Evolutionary conservation across 2,888 invertebrate genomes (phyloP).

Genomic region (Sesia bembeciformis): DNA sequence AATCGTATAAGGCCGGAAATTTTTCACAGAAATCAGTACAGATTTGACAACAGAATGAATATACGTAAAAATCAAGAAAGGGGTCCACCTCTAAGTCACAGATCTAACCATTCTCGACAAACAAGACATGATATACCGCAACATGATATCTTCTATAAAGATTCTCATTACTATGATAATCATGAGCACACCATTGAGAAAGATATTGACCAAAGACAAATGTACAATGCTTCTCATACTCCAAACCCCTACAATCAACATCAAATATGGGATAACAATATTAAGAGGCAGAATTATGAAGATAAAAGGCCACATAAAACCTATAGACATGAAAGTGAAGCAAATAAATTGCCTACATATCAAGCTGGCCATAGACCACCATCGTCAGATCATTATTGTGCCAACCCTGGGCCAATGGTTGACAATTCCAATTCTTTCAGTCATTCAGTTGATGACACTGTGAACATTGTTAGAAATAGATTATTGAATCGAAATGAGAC

Average conservation of each 20-base stretch:
- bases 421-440: conserved; percentile 55
- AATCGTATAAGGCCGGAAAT: conserved; percentile 15
- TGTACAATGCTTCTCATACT: conserved; percentile 7
- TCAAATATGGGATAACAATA: conserved; percentile 30
- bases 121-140: conserved; percentile 20
- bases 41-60: conserved; percentile 19
- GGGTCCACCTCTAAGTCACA: conserved; percentile 20
- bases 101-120: conserved; percentile 19
- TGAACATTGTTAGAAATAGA: conserved; percentile 52
- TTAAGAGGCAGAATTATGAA: conserved; percentile 22
- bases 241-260: conserved; percentile 17
- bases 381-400: conserved; percentile 59
- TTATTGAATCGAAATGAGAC: conserved; percentile 48
- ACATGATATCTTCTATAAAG: conserved; percentile 12
- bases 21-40: conserved; percentile 31
- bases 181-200: conserved; percentile 39
- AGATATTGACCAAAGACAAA: conserved; percentile 46
- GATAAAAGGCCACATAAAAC: conserved; percentile 20
- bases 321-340: conserved; percentile 22
- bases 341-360: conserved; percentile 23
- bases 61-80: conserved; percentile 26
- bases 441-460: conserved; percentile 60
- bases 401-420: conserved; percentile 32
- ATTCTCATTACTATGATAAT: conserved; percentile 22
- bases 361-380: conserved; percentile 60